phyloP scores from a whole-genome alignment of 2,113 vertebrate genomes.

The Pseudorectes ferrugineus region DNA sequence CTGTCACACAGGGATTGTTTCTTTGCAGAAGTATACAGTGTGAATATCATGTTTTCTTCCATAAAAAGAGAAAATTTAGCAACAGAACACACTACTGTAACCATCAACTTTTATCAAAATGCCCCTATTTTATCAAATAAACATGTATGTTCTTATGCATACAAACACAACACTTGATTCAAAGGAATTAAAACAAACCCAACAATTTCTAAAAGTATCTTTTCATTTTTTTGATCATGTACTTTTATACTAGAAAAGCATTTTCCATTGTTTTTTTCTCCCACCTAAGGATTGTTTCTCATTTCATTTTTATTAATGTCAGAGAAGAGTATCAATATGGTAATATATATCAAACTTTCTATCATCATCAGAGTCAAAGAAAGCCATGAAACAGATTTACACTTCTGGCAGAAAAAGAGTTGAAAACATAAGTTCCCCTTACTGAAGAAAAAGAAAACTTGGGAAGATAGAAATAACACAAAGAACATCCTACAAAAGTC shows the following conservation, averaged over 20 bases:
- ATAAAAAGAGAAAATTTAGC: background rate
- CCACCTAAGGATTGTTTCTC: background rate
- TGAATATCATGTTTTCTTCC: background rate
- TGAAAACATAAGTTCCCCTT: background rate
- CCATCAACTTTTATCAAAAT: background rate
- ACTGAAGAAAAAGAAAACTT: background rate
- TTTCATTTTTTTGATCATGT: background rate
- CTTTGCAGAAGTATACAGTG: background rate
- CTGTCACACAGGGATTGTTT: background rate
- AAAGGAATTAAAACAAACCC: background rate
- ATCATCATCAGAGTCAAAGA: background rate
- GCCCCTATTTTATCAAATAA: background rate
- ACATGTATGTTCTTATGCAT: background rate
- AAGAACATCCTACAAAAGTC: background rate
- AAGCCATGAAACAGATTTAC: background rate
- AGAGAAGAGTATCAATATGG: background rate
- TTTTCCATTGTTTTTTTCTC: background rate
- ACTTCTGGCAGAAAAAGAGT: background rate
- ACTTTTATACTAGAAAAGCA: background rate
- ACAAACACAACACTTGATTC: background rate
- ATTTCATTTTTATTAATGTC: background rate
- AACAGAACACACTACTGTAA: background rate
- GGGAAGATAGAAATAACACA: background rate
- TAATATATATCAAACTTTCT: background rate
- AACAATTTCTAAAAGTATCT: accelerated